Evolutionary conservation across 2,888 invertebrate species (phyloP).

Genomic region (Chrysolina americana): DNA sequence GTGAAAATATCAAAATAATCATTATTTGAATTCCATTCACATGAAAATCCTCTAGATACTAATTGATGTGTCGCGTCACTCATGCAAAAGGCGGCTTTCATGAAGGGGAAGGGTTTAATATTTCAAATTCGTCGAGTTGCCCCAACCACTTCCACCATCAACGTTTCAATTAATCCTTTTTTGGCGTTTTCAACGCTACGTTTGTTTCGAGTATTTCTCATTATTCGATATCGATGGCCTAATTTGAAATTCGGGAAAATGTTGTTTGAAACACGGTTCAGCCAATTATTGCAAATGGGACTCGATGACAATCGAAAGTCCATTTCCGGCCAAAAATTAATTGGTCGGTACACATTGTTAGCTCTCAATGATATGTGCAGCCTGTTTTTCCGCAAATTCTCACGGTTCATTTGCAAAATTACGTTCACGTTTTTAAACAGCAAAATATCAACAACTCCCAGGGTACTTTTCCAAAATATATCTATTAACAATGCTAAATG

Average conservation of each 20-base stretch:
- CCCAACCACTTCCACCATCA: not conserved
- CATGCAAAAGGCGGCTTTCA: too few relatives aligned
- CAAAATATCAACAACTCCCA: too few relatives aligned
- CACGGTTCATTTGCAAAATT: too few relatives aligned
- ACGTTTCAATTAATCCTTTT: not conserved
- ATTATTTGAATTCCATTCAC: too few relatives aligned
- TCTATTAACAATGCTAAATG: too few relatives aligned
- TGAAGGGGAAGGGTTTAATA: not conserved
- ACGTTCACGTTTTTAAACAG: too few relatives aligned
- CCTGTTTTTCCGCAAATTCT: too few relatives aligned
- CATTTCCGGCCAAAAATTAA: not conserved
- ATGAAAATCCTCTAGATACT: too few relatives aligned
- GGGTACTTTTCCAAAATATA: too few relatives aligned
- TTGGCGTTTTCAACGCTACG: not conserved
- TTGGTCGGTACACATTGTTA: not conserved
- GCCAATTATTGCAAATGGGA: not conserved
- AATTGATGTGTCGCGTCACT: too few relatives aligned
- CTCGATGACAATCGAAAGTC: not conserved
- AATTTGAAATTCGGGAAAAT: not conserved
- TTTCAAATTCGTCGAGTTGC: not conserved
- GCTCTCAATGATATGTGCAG: too few relatives aligned
- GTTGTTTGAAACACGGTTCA: not conserved
- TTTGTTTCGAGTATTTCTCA: not conserved
- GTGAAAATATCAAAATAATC: too few relatives aligned
- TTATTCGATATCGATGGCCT: not conserved